phyloP scores from a whole-genome alignment of 1,140 invertebrate genomes.

The Semibalanus balanoides region DNA sequence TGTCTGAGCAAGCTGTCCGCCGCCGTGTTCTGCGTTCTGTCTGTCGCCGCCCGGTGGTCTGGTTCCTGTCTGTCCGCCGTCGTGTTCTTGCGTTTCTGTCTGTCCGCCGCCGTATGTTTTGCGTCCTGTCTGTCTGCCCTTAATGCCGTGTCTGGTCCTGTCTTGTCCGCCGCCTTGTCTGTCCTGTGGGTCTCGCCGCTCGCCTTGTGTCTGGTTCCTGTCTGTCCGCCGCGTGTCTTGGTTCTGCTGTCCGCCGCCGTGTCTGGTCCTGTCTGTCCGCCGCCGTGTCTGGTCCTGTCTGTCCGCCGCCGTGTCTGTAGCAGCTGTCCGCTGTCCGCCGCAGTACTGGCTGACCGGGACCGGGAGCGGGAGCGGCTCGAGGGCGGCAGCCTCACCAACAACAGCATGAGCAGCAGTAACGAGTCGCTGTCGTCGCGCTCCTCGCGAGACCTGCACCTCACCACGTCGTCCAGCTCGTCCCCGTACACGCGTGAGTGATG shows the following conservation, averaged over 20 bases:
- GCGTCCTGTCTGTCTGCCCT: no score
- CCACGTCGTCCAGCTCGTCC: neutral
- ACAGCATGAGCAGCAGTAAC: slow-evolving; percentile 17
- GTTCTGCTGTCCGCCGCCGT: neutral
- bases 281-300: neutral
- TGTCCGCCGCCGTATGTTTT: no score
- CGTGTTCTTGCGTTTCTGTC: no score
- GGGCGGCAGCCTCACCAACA: neutral
- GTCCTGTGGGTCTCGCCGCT: no score
- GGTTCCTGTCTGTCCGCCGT: no score
- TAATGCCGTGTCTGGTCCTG: no score
- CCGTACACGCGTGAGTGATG: neutral
- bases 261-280: neutral
- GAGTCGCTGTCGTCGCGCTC: slow-evolving; percentile 22
- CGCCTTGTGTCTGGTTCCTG: neutral
- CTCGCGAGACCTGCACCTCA: slow-evolving; percentile 15
- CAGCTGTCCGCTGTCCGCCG: neutral
- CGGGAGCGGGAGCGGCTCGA: neutral
- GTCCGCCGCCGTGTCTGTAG: neutral
- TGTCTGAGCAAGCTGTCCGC: neutral
- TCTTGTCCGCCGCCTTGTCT: no score
- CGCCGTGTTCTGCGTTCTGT: no score
- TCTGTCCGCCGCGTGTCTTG: neutral
- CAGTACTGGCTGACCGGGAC: no score
- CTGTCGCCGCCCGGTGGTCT: no score